Evolutionary conservation across 2,888 invertebrate species (phyloP).

Genomic region (Leptopilina myrica): DNA sequence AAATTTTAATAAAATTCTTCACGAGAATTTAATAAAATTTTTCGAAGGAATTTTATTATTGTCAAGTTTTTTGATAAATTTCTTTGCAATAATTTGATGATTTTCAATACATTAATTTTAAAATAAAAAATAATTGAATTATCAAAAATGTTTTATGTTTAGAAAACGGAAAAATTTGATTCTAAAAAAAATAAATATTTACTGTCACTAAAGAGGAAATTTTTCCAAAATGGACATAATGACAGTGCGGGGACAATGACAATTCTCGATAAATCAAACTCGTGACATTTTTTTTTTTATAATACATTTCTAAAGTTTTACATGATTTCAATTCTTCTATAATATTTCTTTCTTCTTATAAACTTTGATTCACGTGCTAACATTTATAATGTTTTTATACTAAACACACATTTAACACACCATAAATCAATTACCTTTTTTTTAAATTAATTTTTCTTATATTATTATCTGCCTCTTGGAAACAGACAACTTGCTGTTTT

Average conservation of each 20-base stretch:
- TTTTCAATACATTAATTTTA: no score
- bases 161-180: no score
- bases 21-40: no score
- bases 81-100: no score
- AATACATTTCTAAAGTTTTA: conserved; percentile 8
- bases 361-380: conserved; percentile 56
- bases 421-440: conserved; percentile 51
- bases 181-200: no score
- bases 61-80: no score
- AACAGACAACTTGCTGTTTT: neutral
- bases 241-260: no score
- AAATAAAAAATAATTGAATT: no score
- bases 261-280: neutral
- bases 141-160: no score
- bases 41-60: no score
- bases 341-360: conserved; percentile 48
- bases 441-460: neutral
- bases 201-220: neutral
- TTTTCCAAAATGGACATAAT: neutral
- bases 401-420: conserved; percentile 52
- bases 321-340: conserved; percentile 28
- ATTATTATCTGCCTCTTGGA: neutral
- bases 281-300: conserved; percentile 1
- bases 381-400: conserved; percentile 52
- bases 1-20: no score